Evolutionary conservation across 2,113 vertebrate genomes (phyloP).

Genomic region (Lampris incognitus): DNA sequence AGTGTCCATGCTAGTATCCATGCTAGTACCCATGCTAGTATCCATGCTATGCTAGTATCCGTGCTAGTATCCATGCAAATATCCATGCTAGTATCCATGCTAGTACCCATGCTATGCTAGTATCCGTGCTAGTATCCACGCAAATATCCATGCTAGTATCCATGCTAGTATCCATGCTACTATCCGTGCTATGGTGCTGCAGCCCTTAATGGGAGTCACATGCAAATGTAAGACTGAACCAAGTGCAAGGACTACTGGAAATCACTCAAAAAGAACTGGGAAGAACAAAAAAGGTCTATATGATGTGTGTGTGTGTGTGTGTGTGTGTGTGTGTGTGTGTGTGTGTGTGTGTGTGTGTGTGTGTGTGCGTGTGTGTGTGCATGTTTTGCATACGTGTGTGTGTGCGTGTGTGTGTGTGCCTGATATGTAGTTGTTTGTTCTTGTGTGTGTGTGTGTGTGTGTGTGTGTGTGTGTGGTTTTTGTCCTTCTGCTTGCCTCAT

Average conservation of each 20-base stretch:
- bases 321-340: neutral
- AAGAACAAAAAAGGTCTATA: neutral
- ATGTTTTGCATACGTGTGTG: neutral
- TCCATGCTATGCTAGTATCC: no score
- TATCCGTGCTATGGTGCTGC: no score
- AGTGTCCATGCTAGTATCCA: no score
- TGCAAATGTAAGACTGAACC: neutral
- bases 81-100: no score
- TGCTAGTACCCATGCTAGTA: no score
- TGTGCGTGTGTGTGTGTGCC: no score
- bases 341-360: neutral
- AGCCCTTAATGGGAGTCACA: neutral
- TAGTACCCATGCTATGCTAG: no score
- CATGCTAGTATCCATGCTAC: no score
- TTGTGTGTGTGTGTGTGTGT: neutral
- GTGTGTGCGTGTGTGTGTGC: neutral
- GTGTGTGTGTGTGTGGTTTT: neutral
- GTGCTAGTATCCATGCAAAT: no score
- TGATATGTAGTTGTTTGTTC: neutral
- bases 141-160: no score
- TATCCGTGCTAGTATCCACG: no score
- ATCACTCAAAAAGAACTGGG: neutral
- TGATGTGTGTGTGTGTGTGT: neutral
- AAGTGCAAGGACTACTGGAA: slow-evolving; percentile 10
- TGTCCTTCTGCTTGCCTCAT: slow-evolving; percentile 44